Evolutionary conservation across 2,888 invertebrate species (phyloP).

Genomic region (Drosophila niveifrons): DNA sequence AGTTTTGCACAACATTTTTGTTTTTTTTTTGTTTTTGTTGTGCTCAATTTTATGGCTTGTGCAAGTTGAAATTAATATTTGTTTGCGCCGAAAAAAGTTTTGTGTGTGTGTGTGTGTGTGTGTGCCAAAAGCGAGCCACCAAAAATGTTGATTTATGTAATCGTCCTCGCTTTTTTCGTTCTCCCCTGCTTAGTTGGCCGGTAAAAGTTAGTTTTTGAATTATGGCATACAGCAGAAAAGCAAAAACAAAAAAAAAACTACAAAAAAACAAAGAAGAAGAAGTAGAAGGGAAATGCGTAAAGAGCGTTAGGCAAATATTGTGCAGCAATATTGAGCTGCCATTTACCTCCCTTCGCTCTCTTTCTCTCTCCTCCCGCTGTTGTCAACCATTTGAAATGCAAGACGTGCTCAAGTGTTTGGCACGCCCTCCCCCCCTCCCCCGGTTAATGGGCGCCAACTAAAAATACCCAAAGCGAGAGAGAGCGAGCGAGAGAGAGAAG

Average conservation of each 20-base stretch:
- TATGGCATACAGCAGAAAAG: conserved; percentile 48
- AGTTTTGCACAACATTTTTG: conserved; percentile 2
- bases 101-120: no score
- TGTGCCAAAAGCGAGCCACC: conserved; percentile 25
- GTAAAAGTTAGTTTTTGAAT: conserved; percentile 61
- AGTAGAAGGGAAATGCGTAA: conserved; percentile 32
- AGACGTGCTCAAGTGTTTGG: conserved; percentile 56
- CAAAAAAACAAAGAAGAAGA: not conserved
- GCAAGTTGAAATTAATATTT: conserved; percentile 78
- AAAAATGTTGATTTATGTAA: conserved; percentile 75
- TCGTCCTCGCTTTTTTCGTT: no score
- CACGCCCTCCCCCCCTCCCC: no score
- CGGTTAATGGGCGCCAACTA: conserved; percentile 9
- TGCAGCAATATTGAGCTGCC: conserved; percentile 40
- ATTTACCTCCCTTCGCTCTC: not conserved
- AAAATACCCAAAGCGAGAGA: not conserved
- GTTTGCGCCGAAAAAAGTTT: conserved; percentile 74
- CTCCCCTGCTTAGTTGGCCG: conserved; percentile 21
- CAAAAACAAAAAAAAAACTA: conserved; percentile 21
- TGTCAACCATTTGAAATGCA: conserved; percentile 5
- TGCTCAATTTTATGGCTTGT: conserved; percentile 47
- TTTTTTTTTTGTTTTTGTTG: conserved; percentile 24
- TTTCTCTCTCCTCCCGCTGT: no score
- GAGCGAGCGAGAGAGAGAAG: not conserved
- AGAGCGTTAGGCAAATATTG: conserved; percentile 36